Evolutionary conservation across 2,113 vertebrate genomes (phyloP), one percentile per base, ranked within the genome.

Genomic region (Gopherus flavomarginatus): DNA sequence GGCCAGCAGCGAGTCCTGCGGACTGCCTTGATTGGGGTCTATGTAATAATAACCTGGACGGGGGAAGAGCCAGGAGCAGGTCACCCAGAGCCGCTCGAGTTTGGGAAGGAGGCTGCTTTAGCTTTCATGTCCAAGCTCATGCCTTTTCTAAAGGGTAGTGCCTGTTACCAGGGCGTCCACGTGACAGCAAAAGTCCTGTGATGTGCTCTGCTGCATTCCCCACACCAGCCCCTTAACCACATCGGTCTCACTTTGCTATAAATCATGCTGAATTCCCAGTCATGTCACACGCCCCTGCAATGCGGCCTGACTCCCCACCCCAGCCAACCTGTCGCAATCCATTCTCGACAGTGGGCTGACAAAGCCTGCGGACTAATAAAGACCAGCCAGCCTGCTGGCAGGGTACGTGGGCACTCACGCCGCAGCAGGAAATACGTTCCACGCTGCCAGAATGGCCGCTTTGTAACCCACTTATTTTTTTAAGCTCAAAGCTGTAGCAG

Each of bases 11-110:
- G 99, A 98, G 0, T 99, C 99, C 27, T 83, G 96, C 1, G 98
- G 92, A 87, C 99, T 99, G 93, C 99, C 99, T 95, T 99, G 99
- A 97, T 99, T 99, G 82, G 99, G 99, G 95, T 99, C 99, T 5
- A 99, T 99, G 97, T 99, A 99, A 96, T 99, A 99, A 89, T 98
- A 98, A 52, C 99, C 99, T 99, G 96, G 11, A 87, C 93, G 92
- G 75, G 90, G 80, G 83, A 57, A 94, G 27, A 89, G 14, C 16
- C 11, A 1, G 62, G n/a, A 42, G 78, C 83, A 49, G 85, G 88
- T 83, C 86, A 90, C 88, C 10, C 31, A 9, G 35, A 0, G 0
- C 38, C 78, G 78, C 79, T 91, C 1, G 0, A 3, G n/a, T 11
- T 5, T n/a, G 78, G 31, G 27, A 84, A 57, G 31, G 38, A 38